A percentile compares a stretch with the other conserved stretches of the same genome.
Conservation (phyloP, 2,797 vertebrate species). For the Catamblyrhynchus diadema region DNA sequence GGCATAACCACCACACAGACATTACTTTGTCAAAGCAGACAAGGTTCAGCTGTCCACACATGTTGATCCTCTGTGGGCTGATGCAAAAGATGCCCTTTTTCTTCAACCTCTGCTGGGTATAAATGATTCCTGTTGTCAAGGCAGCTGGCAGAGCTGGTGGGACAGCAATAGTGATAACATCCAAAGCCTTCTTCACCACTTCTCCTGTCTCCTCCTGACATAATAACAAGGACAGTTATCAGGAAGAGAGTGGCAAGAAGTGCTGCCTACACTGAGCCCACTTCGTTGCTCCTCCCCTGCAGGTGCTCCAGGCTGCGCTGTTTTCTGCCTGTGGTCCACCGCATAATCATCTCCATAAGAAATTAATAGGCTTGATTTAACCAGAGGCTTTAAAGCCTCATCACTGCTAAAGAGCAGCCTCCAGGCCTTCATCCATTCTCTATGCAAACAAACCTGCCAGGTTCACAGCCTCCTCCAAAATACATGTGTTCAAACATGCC, state of each 20-base stretch:
- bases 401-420: neutral
- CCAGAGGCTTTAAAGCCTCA: neutral
- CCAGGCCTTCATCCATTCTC: neutral
- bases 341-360: neutral
- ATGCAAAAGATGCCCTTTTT: constrained; percentile 80
- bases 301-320: neutral
- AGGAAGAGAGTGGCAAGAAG: neutral
- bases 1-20: neutral
- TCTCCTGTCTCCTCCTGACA: constrained; percentile 69
- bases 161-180: constrained; percentile 79
- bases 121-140: constrained; percentile 80
- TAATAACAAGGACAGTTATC: neutral
- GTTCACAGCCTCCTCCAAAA: neutral
- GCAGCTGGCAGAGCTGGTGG: constrained; percentile 80
- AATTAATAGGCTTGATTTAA: neutral
- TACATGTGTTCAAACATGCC: neutral
- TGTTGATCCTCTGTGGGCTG: constrained; percentile 80
- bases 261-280: neutral
- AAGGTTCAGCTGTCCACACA: constrained; percentile 80
- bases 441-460: neutral
- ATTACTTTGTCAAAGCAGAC: constrained; percentile 83
- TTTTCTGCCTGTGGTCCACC: neutral
- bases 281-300: neutral
- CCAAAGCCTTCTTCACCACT: constrained; percentile 77
- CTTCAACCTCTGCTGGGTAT: constrained; percentile 77